Evolutionary conservation across 2,113 vertebrate genomes (phyloP).

Genomic region (Marmota monax): DNA sequence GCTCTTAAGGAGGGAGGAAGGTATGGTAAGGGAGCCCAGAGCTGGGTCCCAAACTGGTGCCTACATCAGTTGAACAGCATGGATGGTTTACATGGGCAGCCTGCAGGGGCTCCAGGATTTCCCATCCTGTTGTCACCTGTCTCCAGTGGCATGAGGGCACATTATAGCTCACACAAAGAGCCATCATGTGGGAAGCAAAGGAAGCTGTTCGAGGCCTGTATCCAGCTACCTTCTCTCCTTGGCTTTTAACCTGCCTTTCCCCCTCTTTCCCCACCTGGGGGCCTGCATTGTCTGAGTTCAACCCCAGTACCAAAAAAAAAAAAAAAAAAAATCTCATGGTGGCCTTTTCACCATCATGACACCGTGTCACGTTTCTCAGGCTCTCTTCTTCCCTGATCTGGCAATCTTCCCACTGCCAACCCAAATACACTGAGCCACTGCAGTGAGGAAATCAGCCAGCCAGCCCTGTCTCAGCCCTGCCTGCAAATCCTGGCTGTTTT

Average conservation of each 20-base stretch:
- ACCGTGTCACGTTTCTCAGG: no score
- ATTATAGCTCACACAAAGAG: no score
- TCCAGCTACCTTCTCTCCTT: background rate
- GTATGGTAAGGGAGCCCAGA: background rate
- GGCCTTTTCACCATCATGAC: no score
- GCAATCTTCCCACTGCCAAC: background rate
- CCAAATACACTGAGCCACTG: background rate
- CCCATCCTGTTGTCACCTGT: background rate
- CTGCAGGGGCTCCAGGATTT: background rate
- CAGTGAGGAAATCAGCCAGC: no score
- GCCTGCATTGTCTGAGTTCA: background rate
- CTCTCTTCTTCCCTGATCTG: background rate
- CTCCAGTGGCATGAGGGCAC: background rate
- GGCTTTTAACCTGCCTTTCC: background rate
- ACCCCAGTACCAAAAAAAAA: no score
- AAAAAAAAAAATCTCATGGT: no score
- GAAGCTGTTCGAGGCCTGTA: background rate
- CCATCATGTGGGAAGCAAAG: background rate
- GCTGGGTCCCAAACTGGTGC: background rate
- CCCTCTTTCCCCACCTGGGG: background rate
- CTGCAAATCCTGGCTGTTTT: background rate
- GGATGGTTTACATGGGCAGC: background rate
- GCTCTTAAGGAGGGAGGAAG: background rate
- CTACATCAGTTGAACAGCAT: no score
- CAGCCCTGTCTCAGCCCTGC: background rate